phyloP scores from a whole-genome alignment of 2,113 vertebrate genomes.

The Phalacrocorax aristotelis region DNA sequence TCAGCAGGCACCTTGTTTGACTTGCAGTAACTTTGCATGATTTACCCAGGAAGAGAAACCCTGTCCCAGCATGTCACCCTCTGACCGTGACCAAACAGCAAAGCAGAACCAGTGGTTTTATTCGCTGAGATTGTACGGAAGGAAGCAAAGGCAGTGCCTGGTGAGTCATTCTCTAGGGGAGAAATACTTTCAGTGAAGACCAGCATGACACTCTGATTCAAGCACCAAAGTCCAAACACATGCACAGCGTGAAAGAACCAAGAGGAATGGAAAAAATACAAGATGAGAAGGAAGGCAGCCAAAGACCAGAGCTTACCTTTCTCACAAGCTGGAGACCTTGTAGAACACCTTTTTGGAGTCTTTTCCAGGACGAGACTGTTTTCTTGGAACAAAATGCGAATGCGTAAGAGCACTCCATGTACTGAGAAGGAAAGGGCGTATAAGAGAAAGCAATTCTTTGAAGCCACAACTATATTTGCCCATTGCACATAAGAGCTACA shows the following conservation, averaged over 20 bases:
- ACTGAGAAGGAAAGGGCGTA: neutral
- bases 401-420: neutral
- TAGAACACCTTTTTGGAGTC: neutral
- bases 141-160: neutral
- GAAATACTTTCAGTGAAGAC: neutral
- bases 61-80: neutral
- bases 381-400: neutral
- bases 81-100: neutral
- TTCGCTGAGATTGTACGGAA: neutral
- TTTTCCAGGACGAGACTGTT: neutral
- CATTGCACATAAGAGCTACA: neutral
- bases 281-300: neutral
- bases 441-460: neutral
- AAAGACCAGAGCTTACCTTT: neutral
- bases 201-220: neutral
- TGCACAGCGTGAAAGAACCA: neutral
- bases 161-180: neutral
- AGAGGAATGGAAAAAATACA: neutral
- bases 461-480: neutral
- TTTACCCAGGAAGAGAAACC: neutral
- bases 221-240: neutral
- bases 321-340: neutral
- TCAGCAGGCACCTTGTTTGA: constrained; percentile 16
- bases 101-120: neutral
- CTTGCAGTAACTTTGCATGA: neutral